A percentile compares a stretch with the other conserved stretches of the same genome.
Evolutionary conservation across 2,888 invertebrate species (phyloP).

Genomic region (Sinopyrophorus schimmeli): DNA sequence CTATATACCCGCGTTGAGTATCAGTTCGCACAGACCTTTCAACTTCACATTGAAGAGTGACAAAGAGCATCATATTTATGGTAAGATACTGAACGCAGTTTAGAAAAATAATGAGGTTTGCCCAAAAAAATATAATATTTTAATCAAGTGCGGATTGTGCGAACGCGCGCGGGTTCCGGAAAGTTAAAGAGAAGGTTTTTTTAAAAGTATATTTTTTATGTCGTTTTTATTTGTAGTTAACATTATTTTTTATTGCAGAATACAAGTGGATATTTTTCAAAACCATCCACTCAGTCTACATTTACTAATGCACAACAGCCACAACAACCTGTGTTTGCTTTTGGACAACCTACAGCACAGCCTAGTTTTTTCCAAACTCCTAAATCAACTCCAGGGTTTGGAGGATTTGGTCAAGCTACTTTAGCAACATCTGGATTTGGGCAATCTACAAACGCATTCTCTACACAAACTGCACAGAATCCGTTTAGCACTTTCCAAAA

Average conservation of each 20-base stretch:
- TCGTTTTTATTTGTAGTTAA: too few species aligned
- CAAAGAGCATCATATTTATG: too few species aligned
- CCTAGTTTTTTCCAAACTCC: conserved; percentile 44
- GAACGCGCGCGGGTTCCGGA: too few species aligned
- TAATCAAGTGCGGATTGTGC: too few species aligned
- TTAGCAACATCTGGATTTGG: conserved; percentile 45
- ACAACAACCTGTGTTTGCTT: conserved; percentile 52
- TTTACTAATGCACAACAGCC: conserved; percentile 46
- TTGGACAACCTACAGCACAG: conserved; percentile 41
- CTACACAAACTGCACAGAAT: conserved; percentile 17
- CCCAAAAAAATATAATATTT: too few species aligned
- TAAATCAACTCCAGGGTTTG: conserved; percentile 39
- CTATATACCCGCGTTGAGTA: too few species aligned
- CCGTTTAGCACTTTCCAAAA: conserved; percentile 43
- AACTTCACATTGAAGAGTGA: too few species aligned
- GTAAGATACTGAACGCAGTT: too few species aligned
- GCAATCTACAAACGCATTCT: conserved; percentile 44
- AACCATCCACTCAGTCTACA: conserved; percentile 55
- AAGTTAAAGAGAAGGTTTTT: too few species aligned
- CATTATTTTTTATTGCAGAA: conserved; percentile 31
- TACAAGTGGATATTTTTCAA: conserved; percentile 53
- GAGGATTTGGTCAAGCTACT: conserved; percentile 33
- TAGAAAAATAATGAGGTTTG: too few species aligned
- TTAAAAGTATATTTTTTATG: conserved; percentile 47
- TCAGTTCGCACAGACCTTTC: too few species aligned